Base-by-base conservation (phyloP, 2,113 vertebrate genomes). In the Motacilla alba region DNA sequence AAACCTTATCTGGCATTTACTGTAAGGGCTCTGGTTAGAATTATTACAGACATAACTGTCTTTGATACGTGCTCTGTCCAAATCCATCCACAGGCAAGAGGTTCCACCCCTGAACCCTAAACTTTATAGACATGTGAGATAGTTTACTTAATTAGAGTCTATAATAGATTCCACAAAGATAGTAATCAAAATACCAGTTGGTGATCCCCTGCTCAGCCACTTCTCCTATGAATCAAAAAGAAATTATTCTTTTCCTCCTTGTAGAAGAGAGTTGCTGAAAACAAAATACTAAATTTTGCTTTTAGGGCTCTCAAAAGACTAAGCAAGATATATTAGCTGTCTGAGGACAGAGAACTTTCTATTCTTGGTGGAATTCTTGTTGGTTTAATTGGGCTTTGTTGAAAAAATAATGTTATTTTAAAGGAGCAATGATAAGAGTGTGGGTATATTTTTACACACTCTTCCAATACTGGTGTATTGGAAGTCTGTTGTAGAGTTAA, bases 231-330 rank as follows among this genome's bases (percentile, higher is more conserved):
- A 94, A 92, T 92, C 64, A 89, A 87, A 96, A 93, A 60, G 18
- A 92, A 93, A 87, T 83, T 75, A 68, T 89, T 92, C 56, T 83
- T 95, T 86, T 93, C 88, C 79, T 72, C 50, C 27, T 82, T 75
- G 37, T 39, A 83, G 77, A 87, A 93, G 30, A 93, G 28, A 35
- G n/a, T 87, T 89, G 80, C 62, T 89, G 86, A 87, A 96, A 97
- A 96, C 85, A 93, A 93, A 80, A 73, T 90, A 84, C 90, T 95
- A 90, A 87, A 96, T 94, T 94, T 95, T 96, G 53, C 66, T 92
- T 93, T 93, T 92, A 90, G 66, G 83, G 31, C 58, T 89, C 95
- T 94, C 95, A 73, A 46, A 95, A 96, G 93, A 81, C 88, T 92
- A 68, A 62, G 73, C 0, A 2, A 95, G 90, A 94, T 75, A 72